Evolutionary conservation across 23 tunicate genomes (phyloP).

Genomic region (Styela plicata): DNA sequence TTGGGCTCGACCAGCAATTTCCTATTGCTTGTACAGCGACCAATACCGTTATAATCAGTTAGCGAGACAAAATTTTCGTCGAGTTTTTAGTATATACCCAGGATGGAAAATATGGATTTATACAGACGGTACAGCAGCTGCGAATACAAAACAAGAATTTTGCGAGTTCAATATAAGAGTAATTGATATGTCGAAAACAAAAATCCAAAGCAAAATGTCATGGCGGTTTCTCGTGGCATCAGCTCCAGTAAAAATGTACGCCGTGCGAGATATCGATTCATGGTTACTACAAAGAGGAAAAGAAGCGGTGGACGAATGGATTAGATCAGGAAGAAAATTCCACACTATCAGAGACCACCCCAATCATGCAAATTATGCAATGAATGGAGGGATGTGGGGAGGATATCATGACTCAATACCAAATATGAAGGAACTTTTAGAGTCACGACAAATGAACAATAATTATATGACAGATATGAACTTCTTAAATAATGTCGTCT

Average conservation of each 20-base stretch:
- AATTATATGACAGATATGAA: background rate
- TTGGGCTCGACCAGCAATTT: conserved; percentile 9
- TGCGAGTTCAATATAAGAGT: background rate
- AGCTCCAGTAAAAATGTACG: conserved; percentile 21
- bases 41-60: background rate
- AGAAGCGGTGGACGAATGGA: conserved; percentile 5
- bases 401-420: background rate
- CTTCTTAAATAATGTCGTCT: background rate
- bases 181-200: background rate
- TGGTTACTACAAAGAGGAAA: background rate
- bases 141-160: background rate
- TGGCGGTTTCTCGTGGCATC: conserved; percentile 20
- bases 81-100: conserved; percentile 19
- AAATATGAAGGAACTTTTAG: conserved; percentile 1
- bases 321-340: background rate
- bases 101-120: conserved; percentile 29
- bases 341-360: conserved; percentile 3
- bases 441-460: background rate
- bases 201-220: background rate
- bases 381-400: conserved; percentile 18
- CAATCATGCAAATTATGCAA: background rate
- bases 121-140: background rate
- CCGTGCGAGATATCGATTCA: background rate
- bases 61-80: background rate
- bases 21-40: conserved; percentile 9